Evolutionary conservation across 1,140 invertebrate species (phyloP), one percentile per base, ranked within the genome.

Genomic region (Phymastichus coffea): DNA sequence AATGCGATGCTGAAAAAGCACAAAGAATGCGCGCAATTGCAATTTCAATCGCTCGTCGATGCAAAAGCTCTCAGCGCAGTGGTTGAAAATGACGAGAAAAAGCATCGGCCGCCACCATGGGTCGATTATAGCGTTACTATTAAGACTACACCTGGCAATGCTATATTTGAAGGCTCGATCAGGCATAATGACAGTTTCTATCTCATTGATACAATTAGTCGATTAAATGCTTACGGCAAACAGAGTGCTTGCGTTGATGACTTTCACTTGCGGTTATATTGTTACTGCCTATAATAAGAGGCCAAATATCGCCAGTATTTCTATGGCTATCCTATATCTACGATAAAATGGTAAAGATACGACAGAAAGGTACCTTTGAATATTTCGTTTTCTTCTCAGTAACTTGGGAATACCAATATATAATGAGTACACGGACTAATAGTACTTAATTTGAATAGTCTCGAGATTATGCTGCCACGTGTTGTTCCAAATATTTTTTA

Each of bases 171-270:
- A 74, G 87, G 84, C 1, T 90, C 90, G 0, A 76, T 91, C 0
- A 79, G 81, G 1, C 28, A 33, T 12, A 12, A 7, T 12, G 38
- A 40, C n/a, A 84, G 70, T 65, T 74, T 79, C 4, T 82, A 84
- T 33, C 49, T 79, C 7, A 51, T 77, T 0, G 89, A 89, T 1
- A 84, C 85, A 2, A 82, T 93, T 20, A 92, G 90, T 68, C 81
- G 91, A 22, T 80, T 92, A n/a, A 93, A 93, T 73, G 70, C 88
- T n/a, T 93, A 93, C 65, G 88, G 88, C 4, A 84, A 85, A 55
- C 89, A 93, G 73, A 92, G 90, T 74, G 80, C 80, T 62, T 94
- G 92, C 70, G 83, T 93, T 22, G 81, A 86, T 49, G 84, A 92
- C 66, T 88, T 86, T 65, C 81, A 85, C 64, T 78, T 93, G 23